A percentile compares a stretch with the other conserved stretches of the same genome.
phyloP scores from a whole-genome alignment of 2,113 vertebrate genomes.

The Peromyscus californicus region DNA sequence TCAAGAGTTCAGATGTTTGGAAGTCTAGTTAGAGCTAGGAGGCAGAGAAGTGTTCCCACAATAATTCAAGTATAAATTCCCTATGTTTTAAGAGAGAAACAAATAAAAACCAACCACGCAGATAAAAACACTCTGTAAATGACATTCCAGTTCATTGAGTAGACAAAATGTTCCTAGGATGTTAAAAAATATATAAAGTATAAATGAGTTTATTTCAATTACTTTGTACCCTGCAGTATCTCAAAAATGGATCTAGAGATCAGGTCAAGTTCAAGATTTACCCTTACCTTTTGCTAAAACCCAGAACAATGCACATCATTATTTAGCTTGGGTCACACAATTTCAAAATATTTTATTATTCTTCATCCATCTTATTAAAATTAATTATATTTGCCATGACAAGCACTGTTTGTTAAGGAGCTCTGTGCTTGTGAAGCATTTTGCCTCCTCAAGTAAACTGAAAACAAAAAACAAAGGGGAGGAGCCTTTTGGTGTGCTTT shows the following conservation, averaged over 20 bases:
- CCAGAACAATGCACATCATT: neutral
- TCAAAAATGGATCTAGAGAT: conserved; percentile 11
- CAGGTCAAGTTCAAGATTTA: neutral
- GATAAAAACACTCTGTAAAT: neutral
- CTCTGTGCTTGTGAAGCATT: neutral
- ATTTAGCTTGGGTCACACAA: neutral
- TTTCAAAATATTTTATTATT: conserved; percentile 36
- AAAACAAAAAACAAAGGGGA: neutral
- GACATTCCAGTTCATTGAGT: conserved; percentile 8
- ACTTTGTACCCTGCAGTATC: neutral
- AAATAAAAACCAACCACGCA: neutral
- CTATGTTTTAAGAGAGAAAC: conserved; percentile 5
- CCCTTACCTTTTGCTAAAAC: neutral
- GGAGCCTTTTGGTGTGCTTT: neutral
- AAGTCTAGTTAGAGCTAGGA: neutral
- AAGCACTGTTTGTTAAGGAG: neutral
- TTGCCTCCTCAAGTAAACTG: neutral
- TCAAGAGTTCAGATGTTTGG: neutral
- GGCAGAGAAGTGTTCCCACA: accelerated
- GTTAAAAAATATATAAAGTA: conserved; percentile 13
- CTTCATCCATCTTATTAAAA: neutral
- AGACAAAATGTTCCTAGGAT: conserved; percentile 23
- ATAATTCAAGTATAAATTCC: neutral
- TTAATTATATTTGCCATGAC: neutral
- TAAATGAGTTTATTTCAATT: conserved; percentile 27